Evolutionary conservation across 2,113 vertebrate genomes (phyloP).

Genomic region (Orcinus orca): DNA sequence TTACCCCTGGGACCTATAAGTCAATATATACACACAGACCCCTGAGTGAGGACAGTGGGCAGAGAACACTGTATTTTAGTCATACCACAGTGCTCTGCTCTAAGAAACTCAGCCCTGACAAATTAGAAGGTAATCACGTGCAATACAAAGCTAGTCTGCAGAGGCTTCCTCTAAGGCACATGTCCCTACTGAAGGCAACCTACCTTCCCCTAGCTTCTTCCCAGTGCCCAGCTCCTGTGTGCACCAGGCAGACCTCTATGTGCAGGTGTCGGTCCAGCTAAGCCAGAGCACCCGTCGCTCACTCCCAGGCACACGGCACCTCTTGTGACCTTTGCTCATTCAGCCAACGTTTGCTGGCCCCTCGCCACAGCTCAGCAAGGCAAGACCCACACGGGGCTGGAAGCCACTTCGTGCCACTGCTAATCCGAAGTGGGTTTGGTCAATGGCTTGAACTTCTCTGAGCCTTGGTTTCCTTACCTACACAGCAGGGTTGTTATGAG

Average conservation of each 20-base stretch:
- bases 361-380: background rate
- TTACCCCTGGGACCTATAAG: background rate
- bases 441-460: background rate
- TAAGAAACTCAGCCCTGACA: slow-evolving; percentile 5
- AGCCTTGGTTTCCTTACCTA: background rate
- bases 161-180: slow-evolving; percentile 13
- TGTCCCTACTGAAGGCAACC: background rate
- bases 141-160: slow-evolving; percentile 10
- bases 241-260: background rate
- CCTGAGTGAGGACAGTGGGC: background rate
- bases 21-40: background rate
- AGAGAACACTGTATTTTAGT: background rate
- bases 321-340: background rate
- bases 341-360: background rate
- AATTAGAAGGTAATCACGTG: slow-evolving; percentile 6
- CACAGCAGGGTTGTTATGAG: background rate
- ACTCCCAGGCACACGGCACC: background rate
- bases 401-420: background rate
- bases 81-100: background rate
- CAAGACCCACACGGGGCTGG: background rate
- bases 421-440: background rate
- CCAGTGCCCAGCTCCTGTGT: background rate
- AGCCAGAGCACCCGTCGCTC: background rate
- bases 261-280: background rate
- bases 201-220: background rate